Percentiles rank a stretch among this genome's conserved stretches.
phyloP scores from a whole-genome alignment of 2,113 vertebrate species.

The Burhinus bistriatus region DNA sequence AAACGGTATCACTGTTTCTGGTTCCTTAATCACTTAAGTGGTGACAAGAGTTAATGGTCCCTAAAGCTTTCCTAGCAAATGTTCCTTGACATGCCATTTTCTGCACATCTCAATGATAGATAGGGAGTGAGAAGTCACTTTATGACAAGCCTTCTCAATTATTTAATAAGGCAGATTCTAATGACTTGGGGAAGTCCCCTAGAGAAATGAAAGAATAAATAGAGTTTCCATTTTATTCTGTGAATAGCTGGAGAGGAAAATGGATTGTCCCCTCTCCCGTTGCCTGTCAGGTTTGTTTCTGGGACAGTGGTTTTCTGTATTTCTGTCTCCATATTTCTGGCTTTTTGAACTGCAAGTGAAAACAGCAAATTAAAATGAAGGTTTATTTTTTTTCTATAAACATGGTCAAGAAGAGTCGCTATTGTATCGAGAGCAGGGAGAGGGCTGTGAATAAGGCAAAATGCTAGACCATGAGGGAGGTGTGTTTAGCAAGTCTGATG shows the following conservation, averaged over 20 bases:
- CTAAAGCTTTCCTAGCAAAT: constrained; percentile 54
- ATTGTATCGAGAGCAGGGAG: background rate
- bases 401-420: background rate
- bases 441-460: background rate
- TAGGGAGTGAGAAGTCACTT: constrained; percentile 56
- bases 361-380: background rate
- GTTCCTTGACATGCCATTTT: constrained; percentile 51
- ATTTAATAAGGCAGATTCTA: constrained; percentile 61
- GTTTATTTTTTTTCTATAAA: background rate
- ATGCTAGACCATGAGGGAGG: background rate
- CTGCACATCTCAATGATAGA: constrained; percentile 19
- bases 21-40: constrained; percentile 40
- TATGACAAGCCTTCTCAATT: constrained; percentile 57
- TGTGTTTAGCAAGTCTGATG: background rate
- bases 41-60: constrained; percentile 60
- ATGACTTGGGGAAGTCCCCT: constrained; percentile 39
- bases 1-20: background rate
- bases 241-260: background rate
- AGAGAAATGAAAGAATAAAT: constrained; percentile 29
- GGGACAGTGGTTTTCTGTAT: background rate
- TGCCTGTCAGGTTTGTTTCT: background rate
- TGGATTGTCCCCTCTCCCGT: background rate
- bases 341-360: background rate
- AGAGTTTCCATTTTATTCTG: background rate
- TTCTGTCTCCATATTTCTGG: background rate